Evolutionary conservation across 2,888 invertebrate species (phyloP), one percentile per base, ranked within the genome.

Genomic region (Microctonus hyperodae): DNA sequence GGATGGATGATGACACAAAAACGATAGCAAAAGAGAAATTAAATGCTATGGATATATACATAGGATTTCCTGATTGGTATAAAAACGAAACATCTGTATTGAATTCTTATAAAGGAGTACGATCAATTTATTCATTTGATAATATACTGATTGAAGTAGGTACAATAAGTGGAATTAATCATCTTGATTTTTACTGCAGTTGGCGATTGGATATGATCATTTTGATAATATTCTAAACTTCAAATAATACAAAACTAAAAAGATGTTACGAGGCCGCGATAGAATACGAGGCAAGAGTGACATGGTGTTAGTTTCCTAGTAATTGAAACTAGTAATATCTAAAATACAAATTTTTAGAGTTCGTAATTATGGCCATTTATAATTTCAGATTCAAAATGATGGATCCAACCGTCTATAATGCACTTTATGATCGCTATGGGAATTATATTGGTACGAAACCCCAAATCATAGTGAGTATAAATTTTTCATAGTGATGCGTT

Each of bases 61-160:
- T 89, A 65, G 89, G 88, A 1, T 89, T 86, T 74, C 88, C 89
- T 2, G 86, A 87, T 64, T 88, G 87, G 80, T 86, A 88, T 65
- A 78, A 84, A 31, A 85, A 88, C 74, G 79, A 83, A 31, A 78
- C 81, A 13, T 80, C 85, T 64, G 78, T 90, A 33, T 85, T 88
- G 69, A 79, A 83, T 6, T 86, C 85, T 73, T 88, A 88, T 73
- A 79, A 81, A 67, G 85, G 83, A 70, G 88, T 88, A 79, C 77
- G 82, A 23, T 5, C 1, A 10, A 51, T 10, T 23, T 51, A 6
- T 6, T 9, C 77, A 70, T 75, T 81, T 78, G n/a, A 9, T 10
- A 20, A 1, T 1, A 20, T 20, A 0, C 7, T 10, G 1, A 22
- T 22, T 23, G 3, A n/a, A n/a, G n/a, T n/a, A n/a, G n/a, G n/a